Conservation (phyloP, 2,797 vertebrate species). For the Gouania willdenowi region DNA sequence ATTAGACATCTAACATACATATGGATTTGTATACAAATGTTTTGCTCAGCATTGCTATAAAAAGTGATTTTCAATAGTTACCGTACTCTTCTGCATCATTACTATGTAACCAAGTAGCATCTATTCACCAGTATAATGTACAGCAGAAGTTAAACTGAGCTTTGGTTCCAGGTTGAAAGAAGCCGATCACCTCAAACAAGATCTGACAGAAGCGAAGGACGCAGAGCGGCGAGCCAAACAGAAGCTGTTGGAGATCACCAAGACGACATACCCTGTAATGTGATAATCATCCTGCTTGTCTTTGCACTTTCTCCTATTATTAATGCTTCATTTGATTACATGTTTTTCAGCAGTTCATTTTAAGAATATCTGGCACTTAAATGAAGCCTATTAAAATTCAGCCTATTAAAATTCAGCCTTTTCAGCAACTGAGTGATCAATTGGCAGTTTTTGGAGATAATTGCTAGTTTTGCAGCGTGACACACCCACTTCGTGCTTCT, state of each 20-base stretch:
- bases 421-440: slow-evolving; percentile 1
- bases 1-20: too few species aligned
- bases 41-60: too few species aligned
- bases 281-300: not conserved
- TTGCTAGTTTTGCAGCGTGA: not conserved
- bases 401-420: not conserved
- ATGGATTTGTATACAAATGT: too few species aligned
- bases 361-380: too few species aligned
- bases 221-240: slow-evolving; percentile 86
- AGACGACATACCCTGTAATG: slow-evolving; percentile 76
- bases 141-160: too few species aligned
- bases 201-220: slow-evolving; percentile 88
- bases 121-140: too few species aligned
- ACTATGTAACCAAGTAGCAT: too few species aligned
- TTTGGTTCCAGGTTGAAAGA: slow-evolving; percentile 82
- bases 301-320: not conserved
- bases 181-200: slow-evolving; percentile 88
- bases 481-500: not conserved
- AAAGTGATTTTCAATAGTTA: too few species aligned
- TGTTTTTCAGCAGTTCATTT: too few species aligned
- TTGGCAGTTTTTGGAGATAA: not conserved
- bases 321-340: not conserved
- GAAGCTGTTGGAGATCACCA: slow-evolving; percentile 85
- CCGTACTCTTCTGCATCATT: too few species aligned
- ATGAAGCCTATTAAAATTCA: too few species aligned